phyloP scores from a whole-genome alignment of 2,888 invertebrate genomes.

The Ptychoptera contaminata region DNA sequence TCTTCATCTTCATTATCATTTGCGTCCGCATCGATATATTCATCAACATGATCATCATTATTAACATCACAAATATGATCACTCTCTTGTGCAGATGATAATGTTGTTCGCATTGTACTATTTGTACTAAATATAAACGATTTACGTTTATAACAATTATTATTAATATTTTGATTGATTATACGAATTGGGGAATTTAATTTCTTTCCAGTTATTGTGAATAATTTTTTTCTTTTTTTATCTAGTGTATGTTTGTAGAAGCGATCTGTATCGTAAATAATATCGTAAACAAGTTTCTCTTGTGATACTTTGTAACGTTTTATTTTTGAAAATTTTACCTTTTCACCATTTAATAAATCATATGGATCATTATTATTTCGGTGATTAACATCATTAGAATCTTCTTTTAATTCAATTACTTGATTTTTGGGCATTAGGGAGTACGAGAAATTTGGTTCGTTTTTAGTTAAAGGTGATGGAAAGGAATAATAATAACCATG shows the following conservation, averaged over 20 bases:
- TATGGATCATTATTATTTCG: too few species aligned
- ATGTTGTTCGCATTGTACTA: too few species aligned
- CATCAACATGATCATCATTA: too few species aligned
- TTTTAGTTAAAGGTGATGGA: slow-evolving; percentile 19
- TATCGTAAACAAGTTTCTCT: not conserved
- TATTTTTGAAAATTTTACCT: too few species aligned
- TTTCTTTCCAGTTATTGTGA: not conserved
- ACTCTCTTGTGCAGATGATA: too few species aligned
- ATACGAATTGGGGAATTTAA: not conserved
- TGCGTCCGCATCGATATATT: too few species aligned
- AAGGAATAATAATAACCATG: slow-evolving; percentile 23
- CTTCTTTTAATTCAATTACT: slow-evolving; percentile 11
- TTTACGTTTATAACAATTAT: not conserved
- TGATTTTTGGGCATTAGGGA: slow-evolving; percentile 15
- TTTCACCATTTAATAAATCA: too few species aligned
- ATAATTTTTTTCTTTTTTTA: not conserved
- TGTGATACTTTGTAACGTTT: not conserved
- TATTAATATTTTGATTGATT: not conserved
- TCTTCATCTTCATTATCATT: too few species aligned
- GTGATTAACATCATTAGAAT: not conserved
- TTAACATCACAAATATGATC: too few species aligned
- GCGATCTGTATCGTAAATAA: not conserved
- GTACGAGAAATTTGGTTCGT: slow-evolving; percentile 15
- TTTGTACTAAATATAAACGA: not conserved
- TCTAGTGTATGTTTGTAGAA: not conserved